Base-by-base conservation (phyloP, 2,113 vertebrate genomes). In the Gobio gobio region DNA sequence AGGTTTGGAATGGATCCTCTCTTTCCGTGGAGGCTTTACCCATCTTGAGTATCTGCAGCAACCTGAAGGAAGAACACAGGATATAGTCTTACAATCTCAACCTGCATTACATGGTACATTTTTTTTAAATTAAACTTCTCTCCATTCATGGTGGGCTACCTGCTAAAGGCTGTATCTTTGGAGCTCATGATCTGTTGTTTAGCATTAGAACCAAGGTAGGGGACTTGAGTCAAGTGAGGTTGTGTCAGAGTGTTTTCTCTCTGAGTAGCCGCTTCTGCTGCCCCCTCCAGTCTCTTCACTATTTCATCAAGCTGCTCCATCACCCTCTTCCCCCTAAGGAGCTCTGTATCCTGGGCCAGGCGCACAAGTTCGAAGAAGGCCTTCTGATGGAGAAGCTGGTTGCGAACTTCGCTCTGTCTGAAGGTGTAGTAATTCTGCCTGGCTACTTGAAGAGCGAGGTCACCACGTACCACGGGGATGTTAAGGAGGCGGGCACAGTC, bases 311-410 rank as follows among this genome's bases (percentile, higher is more conserved):
- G 93, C 0, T 94, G 94, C 70, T 78, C 83, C 82, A 90, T 78
- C 66, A 94, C 87, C 1, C 82, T 92, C 89, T 87, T 90, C 58
- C 95, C 95, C 45, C 90, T 94, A 83, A 92, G 95, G 72, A 96
- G 85, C 89, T 99, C 97, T 84, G 95, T 90, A 91, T 97, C 94
- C 90, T 91, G 97, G 45, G 93, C 94, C 81, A 98, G 87, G 51
- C 93, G 95, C 56, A 99, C 84, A 86, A 99, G 90, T 33, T 99
- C 97, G 90, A 97, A 97, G 3, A 95, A 97, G 2, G 95, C 94
- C 86, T 96, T 98, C 89, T 98, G 98, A 58, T 93, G 95, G 79
- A 97, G 91, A 29, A 99, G 90, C 86, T 96, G 95, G 88, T 93
- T 93, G 24, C 93, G 92, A 79, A 98, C 93, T 87, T 96, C 92